Percentiles rank a stretch among this genome's conserved stretches.
Evolutionary conservation across 2,888 invertebrate species (phyloP).

Genomic region (Electrophaes corylata): DNA sequence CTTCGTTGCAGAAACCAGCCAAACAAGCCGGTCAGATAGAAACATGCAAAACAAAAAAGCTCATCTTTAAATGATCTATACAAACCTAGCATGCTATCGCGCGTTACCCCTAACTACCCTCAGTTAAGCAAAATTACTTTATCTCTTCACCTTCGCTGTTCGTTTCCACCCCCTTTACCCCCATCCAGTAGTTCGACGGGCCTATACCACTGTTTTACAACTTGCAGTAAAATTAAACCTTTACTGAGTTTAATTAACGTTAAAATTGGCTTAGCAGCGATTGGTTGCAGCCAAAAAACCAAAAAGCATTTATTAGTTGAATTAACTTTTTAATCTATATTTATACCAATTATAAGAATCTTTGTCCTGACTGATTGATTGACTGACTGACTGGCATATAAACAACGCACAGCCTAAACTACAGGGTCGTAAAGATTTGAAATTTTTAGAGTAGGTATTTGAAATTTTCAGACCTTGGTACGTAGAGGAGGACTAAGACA

Average conservation of each 20-base stretch:
- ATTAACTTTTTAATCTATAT: no score
- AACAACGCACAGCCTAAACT: no score
- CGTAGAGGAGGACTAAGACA: no score
- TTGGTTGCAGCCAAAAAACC: neutral
- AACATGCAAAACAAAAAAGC: neutral
- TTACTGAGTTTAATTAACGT: neutral
- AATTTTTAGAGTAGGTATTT: no score
- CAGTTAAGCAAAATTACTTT: conserved; percentile 65
- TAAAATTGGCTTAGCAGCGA: neutral
- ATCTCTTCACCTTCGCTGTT: conserved; percentile 68
- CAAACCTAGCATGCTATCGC: conserved; percentile 54
- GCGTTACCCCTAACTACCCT: conserved; percentile 60
- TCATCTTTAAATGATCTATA: conserved; percentile 36
- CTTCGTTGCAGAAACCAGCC: no score
- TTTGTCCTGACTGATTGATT: no score
- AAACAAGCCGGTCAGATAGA: no score
- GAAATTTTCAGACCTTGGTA: no score
- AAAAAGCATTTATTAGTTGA: no score
- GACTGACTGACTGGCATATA: no score
- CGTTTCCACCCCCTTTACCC: conserved; percentile 41
- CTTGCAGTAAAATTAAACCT: neutral
- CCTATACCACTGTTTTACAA: neutral
- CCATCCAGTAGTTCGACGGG: conserved; percentile 31
- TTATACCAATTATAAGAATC: no score
- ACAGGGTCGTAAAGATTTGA: no score